Conservation (phyloP, 2,888 invertebrate genomes). For the Drosophila paranaensis region DNA sequence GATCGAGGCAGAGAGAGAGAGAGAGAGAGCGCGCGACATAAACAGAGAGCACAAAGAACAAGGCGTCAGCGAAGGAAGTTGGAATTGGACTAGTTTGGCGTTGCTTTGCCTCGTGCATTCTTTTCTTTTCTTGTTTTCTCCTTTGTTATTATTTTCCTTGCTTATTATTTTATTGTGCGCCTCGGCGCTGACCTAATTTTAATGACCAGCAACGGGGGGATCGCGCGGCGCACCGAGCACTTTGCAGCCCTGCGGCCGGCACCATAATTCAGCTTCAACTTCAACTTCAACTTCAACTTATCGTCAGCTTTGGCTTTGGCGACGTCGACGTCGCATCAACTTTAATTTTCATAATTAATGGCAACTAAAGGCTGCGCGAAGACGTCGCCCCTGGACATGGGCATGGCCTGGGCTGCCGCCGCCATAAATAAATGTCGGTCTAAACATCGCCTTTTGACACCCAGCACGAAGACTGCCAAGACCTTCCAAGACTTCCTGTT, state of each 20-base stretch:
- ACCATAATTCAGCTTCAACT: constrained; percentile 50
- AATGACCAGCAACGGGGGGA: constrained; percentile 58
- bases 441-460: constrained; percentile 48
- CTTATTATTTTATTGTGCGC: constrained; percentile 41
- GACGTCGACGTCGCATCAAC: constrained; percentile 59
- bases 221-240: constrained; percentile 31
- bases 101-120: constrained; percentile 22
- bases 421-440: constrained; percentile 58
- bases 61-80: constrained; percentile 34
- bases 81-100: constrained; percentile 63
- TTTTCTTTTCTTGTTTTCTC: constrained; percentile 20
- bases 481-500: constrained; percentile 59
- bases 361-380: constrained; percentile 44
- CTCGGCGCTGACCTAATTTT: constrained; percentile 70
- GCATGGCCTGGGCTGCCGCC: constrained; percentile 44
- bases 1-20: constrained; percentile 41
- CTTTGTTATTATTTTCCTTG: constrained; percentile 14
- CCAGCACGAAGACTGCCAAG: constrained; percentile 27
- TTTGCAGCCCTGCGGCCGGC: constrained; percentile 39
- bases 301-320: constrained; percentile 24
- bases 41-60: constrained; percentile 28
- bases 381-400: constrained; percentile 22
- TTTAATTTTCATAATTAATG: constrained; percentile 78
- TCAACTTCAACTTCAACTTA: constrained; percentile 35
- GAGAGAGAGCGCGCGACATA: not conserved